These are phyloP conservation scores for Mantis religiosa DNA, from an alignment of 2,888 invertebrate species.

Conservation along the genomic window DNA sequence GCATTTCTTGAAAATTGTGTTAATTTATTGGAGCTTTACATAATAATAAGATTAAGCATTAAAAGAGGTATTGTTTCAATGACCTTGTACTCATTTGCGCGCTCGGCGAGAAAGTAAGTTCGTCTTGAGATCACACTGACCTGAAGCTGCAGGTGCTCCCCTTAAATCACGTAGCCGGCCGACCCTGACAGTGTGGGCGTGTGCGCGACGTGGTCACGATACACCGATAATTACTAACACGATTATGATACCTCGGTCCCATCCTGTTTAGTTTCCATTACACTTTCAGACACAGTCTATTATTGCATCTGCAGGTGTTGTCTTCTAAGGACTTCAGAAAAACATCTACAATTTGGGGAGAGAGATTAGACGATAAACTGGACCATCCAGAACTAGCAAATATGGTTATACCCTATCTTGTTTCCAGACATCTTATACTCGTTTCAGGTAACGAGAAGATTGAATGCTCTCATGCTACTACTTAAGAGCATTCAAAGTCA, in stretches of 20 bases:
- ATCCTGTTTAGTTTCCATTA: slow-evolving; percentile 2
- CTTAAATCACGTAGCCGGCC: not conserved
- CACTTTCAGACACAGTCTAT: not conserved
- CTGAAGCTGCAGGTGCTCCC: slow-evolving; percentile 1
- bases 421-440: no score
- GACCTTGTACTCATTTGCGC: not conserved
- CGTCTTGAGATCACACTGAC: not conserved
- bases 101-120: not conserved
- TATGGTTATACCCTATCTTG: no score
- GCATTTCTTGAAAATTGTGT: no score
- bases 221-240: slow-evolving; percentile 8
- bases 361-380: not conserved
- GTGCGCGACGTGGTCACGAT: slow-evolving; percentile 7
- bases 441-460: no score
- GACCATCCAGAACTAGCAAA: no score
- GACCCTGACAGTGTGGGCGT: not conserved
- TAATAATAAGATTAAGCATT: not conserved
- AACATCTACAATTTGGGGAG: not conserved
- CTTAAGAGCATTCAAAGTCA: no score
- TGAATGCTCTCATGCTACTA: no score
- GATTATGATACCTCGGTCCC: not conserved
- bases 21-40: no score
- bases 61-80: not conserved
- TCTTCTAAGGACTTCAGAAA: not conserved
- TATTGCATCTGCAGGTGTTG: not conserved